Base-by-base conservation (phyloP, 2,113 vertebrate species). In the Chaetorhynchus papuensis region DNA sequence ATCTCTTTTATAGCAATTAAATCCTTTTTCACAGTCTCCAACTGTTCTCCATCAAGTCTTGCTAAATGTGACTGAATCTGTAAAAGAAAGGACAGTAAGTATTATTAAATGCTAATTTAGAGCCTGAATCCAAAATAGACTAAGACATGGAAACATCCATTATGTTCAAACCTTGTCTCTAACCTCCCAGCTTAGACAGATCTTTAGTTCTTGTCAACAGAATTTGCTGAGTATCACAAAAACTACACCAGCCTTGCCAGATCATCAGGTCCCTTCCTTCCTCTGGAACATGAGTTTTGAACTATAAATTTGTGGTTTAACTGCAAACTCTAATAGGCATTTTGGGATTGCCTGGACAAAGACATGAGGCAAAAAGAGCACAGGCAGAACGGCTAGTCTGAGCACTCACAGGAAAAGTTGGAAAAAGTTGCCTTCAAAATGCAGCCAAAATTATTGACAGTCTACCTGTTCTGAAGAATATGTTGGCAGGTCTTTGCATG, bases 1-100 rank as follows among this genome's bases (percentile, higher is more conserved):
- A 99, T 98, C 50, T 99, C 98, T 96, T 99, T 99, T 96, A 99
- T 99, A 76, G 98, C 97, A 97, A 99, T 98, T 93, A 99, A 98
- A 92, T 99, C 98, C 70, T 97, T 98, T 98, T 99, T 99, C 90
- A 99, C 71, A 76, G 96, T 95, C 71, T 99, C 98, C 96, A 99
- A 96, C 64, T 98, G 97, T 78, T 99, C 98, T 95, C 98, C 98
- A 71, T 91, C 94, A 88, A 99, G 95, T 10, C 98, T 98, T 87
- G 98, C 97, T 95, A 99, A 98, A 97, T 98, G 98, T 9, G 98
- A 98, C 95, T 99, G 99, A 95, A 99, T 98, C 99, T 99, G 95
- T 79, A 94, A 92, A 87, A 83, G 20, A 96, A 95, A 83, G 80
- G 90, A 79, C 33, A 84, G 16, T 33, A 49, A 59, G 26, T 31